Evolutionary conservation across 2,113 vertebrate species (phyloP).

Genomic region (Cyanoderma ruficeps): DNA sequence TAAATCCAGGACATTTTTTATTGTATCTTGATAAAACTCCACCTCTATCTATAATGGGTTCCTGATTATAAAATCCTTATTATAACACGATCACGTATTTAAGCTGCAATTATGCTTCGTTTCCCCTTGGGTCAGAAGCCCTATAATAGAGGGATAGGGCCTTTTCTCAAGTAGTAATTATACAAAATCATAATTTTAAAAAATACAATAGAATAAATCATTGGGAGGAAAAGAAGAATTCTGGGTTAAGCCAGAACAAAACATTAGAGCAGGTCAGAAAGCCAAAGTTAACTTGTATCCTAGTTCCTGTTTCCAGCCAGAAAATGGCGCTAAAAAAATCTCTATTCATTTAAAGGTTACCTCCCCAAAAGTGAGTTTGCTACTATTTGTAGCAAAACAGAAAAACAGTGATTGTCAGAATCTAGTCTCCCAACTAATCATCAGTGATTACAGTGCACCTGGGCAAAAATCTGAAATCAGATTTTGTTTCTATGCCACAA

Average conservation of each 20-base stretch:
- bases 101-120: neutral
- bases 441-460: neutral
- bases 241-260: neutral
- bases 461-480: neutral
- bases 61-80: neutral
- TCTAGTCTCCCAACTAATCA: neutral
- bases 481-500: neutral
- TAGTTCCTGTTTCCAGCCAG: neutral
- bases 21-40: neutral
- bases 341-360: neutral
- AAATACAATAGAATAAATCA: neutral
- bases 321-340: neutral
- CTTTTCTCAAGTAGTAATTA: neutral
- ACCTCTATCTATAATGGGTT: neutral
- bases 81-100: neutral
- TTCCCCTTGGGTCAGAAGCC: neutral
- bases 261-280: neutral
- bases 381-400: neutral
- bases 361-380: neutral
- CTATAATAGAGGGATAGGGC: neutral
- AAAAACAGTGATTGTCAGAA: neutral
- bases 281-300: neutral
- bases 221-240: neutral
- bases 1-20: neutral
- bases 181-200: neutral